These are phyloP conservation scores for Anomalospiza imberbis DNA, from an alignment of 2,797 vertebrate genomes.

Conservation along the genomic window DNA sequence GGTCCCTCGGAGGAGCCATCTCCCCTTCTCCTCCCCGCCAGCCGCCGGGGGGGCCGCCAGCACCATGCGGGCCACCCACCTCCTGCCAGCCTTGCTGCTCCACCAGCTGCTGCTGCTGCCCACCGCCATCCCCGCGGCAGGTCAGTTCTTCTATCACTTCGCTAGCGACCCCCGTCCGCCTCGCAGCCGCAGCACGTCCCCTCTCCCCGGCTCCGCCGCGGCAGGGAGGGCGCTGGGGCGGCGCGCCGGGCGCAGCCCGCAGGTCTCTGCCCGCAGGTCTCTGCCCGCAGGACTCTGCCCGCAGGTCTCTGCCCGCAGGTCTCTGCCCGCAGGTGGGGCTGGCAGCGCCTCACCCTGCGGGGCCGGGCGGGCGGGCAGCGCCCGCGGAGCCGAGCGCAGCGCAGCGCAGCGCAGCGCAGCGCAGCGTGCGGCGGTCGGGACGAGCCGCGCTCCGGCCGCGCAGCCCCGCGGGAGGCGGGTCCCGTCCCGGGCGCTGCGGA, in stretches of 20 bases:
- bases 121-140: conserved; percentile 69
- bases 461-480: neutral
- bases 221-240: neutral
- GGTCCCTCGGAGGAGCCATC: conserved; percentile 57
- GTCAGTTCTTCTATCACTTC: conserved; percentile 60
- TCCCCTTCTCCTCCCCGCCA: conserved; percentile 45
- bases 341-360: neutral
- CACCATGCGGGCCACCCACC: conserved; percentile 86
- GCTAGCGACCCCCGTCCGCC: neutral
- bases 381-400: neutral
- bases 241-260: neutral
- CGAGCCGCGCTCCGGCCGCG: neutral
- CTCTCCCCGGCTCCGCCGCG: neutral
- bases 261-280: neutral
- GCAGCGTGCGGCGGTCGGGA: neutral
- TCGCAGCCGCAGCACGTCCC: neutral
- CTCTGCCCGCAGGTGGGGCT: neutral
- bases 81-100: conserved; percentile 75
- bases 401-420: neutral
- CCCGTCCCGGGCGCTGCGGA: neutral
- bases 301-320: neutral
- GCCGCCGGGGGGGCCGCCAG: conserved; percentile 47
- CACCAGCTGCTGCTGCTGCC: conserved; percentile 72
- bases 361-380: neutral
- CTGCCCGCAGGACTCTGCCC: too few species aligned